These are phyloP conservation scores for Rhingia rostrata DNA, from an alignment of 2,888 invertebrate species.

Conservation along the genomic window DNA sequence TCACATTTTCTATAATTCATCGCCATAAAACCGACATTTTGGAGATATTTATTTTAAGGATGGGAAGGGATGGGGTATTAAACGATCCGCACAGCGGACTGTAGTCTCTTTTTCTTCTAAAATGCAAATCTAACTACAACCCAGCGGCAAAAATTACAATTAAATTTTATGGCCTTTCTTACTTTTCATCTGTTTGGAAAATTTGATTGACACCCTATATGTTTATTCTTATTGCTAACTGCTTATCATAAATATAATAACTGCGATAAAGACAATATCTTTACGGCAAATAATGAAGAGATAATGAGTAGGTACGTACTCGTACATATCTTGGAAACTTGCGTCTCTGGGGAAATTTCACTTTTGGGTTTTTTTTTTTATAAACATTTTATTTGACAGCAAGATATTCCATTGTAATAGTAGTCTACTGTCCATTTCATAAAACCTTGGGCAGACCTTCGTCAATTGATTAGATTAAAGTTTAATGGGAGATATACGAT, in stretches of 20 bases:
- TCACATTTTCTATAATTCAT: too few species aligned
- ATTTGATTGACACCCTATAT: not conserved
- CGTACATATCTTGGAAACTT: not conserved
- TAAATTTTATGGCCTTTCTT: too few species aligned
- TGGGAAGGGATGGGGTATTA: too few species aligned
- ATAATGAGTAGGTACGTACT: not conserved
- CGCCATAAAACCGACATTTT: too few species aligned
- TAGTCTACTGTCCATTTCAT: not conserved
- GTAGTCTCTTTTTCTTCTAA: too few species aligned
- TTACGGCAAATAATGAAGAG: slow-evolving; percentile 10
- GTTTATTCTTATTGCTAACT: not conserved
- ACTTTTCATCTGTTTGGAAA: too few species aligned
- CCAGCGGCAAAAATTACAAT: too few species aligned
- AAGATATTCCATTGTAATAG: not conserved
- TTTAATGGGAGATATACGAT: not conserved
- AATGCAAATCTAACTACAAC: too few species aligned
- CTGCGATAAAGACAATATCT: slow-evolving; percentile 22
- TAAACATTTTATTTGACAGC: not conserved
- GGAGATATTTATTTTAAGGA: too few species aligned
- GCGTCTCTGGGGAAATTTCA: not conserved
- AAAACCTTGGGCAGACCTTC: not conserved
- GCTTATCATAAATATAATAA: slow-evolving; percentile 46
- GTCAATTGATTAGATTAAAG: not conserved
- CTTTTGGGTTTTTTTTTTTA: slow-evolving; percentile 20
- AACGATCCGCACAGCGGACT: too few species aligned